A percentile compares a stretch with the other conserved stretches of the same genome.
These are phyloP conservation scores for Crotalus tigris DNA, from an alignment of 2,113 vertebrate genomes.

Conservation along the genomic window DNA sequence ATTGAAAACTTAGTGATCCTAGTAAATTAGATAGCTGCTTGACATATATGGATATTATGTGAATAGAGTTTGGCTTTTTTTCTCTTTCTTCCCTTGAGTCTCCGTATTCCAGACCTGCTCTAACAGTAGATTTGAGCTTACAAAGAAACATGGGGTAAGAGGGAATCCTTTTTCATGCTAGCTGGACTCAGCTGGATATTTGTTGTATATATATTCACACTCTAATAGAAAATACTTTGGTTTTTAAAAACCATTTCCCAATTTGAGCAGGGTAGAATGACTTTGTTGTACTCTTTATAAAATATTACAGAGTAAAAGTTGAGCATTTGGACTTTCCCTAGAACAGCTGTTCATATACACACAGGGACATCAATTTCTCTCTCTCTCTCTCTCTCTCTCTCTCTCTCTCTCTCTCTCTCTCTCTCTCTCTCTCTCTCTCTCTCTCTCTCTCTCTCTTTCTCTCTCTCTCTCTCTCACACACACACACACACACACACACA, in stretches of 20 bases:
- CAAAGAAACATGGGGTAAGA: neutral
- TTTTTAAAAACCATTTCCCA: neutral
- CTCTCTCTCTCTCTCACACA: neutral
- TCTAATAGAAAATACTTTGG: neutral
- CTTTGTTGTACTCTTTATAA: neutral
- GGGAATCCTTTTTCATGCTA: neutral
- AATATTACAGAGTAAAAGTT: neutral
- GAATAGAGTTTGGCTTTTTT: neutral
- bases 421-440: neutral
- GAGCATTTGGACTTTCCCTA: neutral
- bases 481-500: too few relatives aligned
- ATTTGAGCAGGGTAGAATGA: neutral
- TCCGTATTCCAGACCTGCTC: neutral
- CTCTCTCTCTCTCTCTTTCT: too few relatives aligned
- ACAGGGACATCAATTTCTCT: neutral
- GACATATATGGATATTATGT: neutral
- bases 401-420: neutral
- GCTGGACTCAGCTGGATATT: neutral
- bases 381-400: neutral
- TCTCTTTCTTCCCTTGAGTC: neutral
- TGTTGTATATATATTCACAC: neutral
- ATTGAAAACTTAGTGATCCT: neutral
- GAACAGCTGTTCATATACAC: neutral
- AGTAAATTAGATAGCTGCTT: neutral
- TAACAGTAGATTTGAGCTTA: neutral